phyloP scores from a whole-genome alignment of 1,140 invertebrate species.

The Drosophila malerkotliana region DNA sequence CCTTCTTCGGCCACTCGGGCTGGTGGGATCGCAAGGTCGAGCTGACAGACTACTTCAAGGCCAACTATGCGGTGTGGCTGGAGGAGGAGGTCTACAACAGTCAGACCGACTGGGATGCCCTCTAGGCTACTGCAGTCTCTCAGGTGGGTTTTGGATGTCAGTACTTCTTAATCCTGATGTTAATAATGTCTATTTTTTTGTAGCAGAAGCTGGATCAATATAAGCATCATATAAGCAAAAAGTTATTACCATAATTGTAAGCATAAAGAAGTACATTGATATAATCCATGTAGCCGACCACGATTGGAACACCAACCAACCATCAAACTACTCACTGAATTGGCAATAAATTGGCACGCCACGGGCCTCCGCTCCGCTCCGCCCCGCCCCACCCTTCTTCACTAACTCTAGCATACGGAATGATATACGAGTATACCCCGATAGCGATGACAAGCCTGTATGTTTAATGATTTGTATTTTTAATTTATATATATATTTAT shows the following conservation, averaged over 20 bases:
- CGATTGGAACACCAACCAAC: conserved; percentile 32
- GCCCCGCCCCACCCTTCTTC: conserved; percentile 9
- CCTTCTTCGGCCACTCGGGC: conserved; percentile 80
- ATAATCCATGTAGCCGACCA: conserved; percentile 63
- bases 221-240: conserved; percentile 59
- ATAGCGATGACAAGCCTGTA: conserved; percentile 55
- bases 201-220: conserved; percentile 1
- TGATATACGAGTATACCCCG: conserved; percentile 20
- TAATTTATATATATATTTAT: conserved; percentile 71
- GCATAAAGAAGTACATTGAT: conserved; percentile 68
- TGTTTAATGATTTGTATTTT: conserved; percentile 51
- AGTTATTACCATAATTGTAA: conserved; percentile 76
- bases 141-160: conserved; percentile 14
- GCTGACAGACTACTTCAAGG: conserved; percentile 97
- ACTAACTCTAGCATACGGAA: conserved; percentile 32
- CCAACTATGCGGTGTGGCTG: conserved; percentile 98
- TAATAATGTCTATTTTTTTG: no score
- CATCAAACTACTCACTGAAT: conserved; percentile 46
- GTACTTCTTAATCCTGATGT: no score
- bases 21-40: conserved; percentile 87
- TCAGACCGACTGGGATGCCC: conserved; percentile 90
- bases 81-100: conserved; percentile 98
- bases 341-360: conserved; percentile 62
- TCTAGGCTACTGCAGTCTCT: conserved; percentile 37
- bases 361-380: conserved; percentile 24